phyloP scores from a whole-genome alignment of 2,888 invertebrate species.

The Octonoba sinensis region DNA sequence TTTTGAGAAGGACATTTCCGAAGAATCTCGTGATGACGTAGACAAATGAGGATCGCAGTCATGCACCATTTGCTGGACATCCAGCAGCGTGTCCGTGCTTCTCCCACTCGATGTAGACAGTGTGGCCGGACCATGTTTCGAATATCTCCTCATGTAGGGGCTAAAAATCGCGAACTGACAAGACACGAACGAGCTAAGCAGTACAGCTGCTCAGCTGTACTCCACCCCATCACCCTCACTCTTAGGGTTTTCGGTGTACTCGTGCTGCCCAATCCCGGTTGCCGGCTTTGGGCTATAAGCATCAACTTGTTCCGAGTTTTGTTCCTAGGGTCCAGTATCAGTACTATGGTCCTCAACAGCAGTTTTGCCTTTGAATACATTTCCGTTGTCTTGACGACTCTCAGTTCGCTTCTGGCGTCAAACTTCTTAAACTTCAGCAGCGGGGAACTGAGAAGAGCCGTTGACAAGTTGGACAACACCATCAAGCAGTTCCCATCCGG shows the following conservation, averaged over 20 bases:
- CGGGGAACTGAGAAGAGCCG: slow-evolving; percentile 33
- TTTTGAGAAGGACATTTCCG: slow-evolving; percentile 3
- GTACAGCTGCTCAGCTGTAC: slow-evolving; percentile 40
- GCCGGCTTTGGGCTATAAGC: slow-evolving; percentile 39
- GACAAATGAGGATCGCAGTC: slow-evolving; percentile 51
- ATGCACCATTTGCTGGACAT: slow-evolving; percentile 57
- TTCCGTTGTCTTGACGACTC: slow-evolving; percentile 56
- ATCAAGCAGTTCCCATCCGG: slow-evolving; percentile 46
- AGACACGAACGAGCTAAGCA: slow-evolving; percentile 27
- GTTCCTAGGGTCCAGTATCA: slow-evolving; percentile 48
- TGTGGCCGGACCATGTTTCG: slow-evolving; percentile 39
- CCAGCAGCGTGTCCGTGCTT: slow-evolving; percentile 15
- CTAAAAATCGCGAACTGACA: slow-evolving; percentile 19
- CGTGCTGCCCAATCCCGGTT: slow-evolving; percentile 37
- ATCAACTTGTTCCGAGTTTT: slow-evolving; percentile 44
- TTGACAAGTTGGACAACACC: slow-evolving; percentile 48
- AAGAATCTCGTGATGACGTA: slow-evolving; percentile 17
- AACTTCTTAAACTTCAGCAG: slow-evolving; percentile 30
- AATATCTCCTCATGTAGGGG: slow-evolving; percentile 30
- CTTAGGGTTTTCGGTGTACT: slow-evolving; percentile 44
- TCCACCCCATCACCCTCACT: slow-evolving; percentile 45
- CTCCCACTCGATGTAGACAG: slow-evolving; percentile 28
- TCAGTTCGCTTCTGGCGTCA: slow-evolving; percentile 41
- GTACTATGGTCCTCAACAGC: slow-evolving; percentile 52
- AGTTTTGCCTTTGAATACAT: slow-evolving; percentile 60